Conservation (phyloP, 2,797 vertebrate genomes). For the Bradypodion pumilum region DNA sequence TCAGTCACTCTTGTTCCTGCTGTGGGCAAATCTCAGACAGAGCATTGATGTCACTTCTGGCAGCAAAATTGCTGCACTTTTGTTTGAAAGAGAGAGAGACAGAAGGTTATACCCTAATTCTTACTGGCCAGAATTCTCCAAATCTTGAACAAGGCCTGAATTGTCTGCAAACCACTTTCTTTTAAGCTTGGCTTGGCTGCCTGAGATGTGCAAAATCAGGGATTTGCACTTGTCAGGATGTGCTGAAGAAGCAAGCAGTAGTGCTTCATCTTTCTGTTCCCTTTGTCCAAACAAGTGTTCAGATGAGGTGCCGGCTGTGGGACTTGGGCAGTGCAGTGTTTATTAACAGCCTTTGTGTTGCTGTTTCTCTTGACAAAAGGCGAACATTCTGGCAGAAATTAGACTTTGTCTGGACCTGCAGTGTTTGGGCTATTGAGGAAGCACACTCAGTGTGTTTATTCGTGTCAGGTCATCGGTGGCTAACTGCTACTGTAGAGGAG, state of each 20-base stretch:
- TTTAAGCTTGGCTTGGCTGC: not conserved
- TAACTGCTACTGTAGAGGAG: not conserved
- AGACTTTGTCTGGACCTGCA: not conserved
- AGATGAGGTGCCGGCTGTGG: not conserved
- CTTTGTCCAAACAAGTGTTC: slow-evolving; percentile 5
- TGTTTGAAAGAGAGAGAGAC: not conserved
- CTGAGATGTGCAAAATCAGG: not conserved
- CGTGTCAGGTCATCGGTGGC: not conserved
- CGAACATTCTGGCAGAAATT: not conserved
- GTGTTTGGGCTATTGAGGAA: not conserved
- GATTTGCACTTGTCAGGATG: not conserved
- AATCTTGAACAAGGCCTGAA: not conserved
- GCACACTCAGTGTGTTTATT: not conserved
- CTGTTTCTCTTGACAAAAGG: slow-evolving; percentile 20
- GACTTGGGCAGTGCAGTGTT: not conserved
- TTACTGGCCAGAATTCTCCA: not conserved
- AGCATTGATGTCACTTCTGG: not conserved
- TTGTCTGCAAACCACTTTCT: not conserved
- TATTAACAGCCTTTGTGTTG: not conserved
- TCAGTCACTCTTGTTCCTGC: slow-evolving; percentile 5
- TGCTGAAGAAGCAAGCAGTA: not conserved
- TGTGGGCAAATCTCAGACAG: not conserved
- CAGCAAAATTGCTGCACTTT: slow-evolving; percentile 4
- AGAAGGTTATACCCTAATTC: not conserved
- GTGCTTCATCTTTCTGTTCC: not conserved